Evolutionary conservation across 2,797 vertebrate species (phyloP), one percentile per base, ranked within the genome.

Genomic region (Mus minutoides): DNA sequence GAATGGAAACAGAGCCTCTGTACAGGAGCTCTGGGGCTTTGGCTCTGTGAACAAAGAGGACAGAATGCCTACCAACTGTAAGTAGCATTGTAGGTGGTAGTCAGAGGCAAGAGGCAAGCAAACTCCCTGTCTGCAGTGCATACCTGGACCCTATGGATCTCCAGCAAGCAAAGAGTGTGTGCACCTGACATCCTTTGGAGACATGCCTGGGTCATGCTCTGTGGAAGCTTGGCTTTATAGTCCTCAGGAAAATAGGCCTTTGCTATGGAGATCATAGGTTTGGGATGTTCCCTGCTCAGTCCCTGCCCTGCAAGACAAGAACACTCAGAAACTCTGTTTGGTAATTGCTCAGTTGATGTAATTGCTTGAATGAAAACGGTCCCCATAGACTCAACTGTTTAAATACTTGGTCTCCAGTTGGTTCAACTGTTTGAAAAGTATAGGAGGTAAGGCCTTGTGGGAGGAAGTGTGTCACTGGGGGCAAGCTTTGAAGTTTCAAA

Each of bases 71-170:
- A 13, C 4, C 7, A 56, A 24, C 12, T 9, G 9, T 21, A 10
- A 67, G 46, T 0, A 3, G 56, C 1, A 14, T 10, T 37, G 10
- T 10, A 78, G 12, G 75, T 16, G 1, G 22, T 13, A 0, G 3
- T 73, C 43, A 91, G 46, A 88, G 56, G 71, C n/a, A 3, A 5
- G 29, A 84, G 56, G 71, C n/a, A 3, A 5, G 29, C 22, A 12
- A 5, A 37, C 17, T 24, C 54, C 43, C 19, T 8, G 37, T 43
- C 46, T 54, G 5, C 6, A 29, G 19, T 82, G 86, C 78, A 60
- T 40, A 14, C 56, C 26, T 43, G 56, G 49, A 62, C 54, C 43
- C 82, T 67, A 13, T 54, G 19, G 24, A 88, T 19, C 40, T 62
- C 29, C 21, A 77, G 52, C 43, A 77, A 84, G 56, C 60, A 73